Evolutionary conservation across 2,797 vertebrate genomes (phyloP).

Genomic region (Dendrocincla fuliginosa): DNA sequence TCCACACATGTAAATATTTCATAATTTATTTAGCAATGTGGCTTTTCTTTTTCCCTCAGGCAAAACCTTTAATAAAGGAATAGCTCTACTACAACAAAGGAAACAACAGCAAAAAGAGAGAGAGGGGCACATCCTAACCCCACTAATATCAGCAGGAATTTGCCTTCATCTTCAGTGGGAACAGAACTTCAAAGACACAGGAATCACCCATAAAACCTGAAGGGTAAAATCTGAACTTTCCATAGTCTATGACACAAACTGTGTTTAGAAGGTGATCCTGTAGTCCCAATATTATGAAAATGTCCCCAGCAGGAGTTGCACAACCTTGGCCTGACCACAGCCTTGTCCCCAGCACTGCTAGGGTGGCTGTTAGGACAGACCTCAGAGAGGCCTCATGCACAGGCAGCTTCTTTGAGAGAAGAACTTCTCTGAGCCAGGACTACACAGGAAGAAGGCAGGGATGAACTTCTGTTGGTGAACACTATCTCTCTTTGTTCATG

Average conservation of each 20-base stretch:
- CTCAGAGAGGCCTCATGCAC: accelerated
- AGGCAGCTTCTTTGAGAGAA: not conserved
- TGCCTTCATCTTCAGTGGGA: slow-evolving; percentile 25
- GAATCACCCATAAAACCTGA: not conserved
- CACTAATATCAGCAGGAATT: not conserved
- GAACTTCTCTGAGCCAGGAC: not conserved
- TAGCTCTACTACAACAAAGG: slow-evolving; percentile 55
- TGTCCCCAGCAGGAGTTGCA: not conserved
- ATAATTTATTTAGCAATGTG: slow-evolving; percentile 54
- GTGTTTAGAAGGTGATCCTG: not conserved
- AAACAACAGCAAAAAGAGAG: slow-evolving; percentile 45
- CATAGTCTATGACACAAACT: not conserved
- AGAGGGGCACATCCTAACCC: slow-evolving; percentile 4
- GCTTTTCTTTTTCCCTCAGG: slow-evolving; percentile 46
- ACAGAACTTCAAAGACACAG: slow-evolving; percentile 13
- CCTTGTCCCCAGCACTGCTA: not conserved
- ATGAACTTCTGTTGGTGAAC: not conserved
- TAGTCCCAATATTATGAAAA: accelerated
- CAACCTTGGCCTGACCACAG: not conserved
- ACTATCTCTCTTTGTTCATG: not conserved
- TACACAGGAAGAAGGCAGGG: not conserved
- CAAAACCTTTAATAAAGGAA: slow-evolving; percentile 72
- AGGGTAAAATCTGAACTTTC: not conserved
- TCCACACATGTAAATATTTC: slow-evolving; percentile 62
- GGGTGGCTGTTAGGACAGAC: not conserved